A percentile compares a stretch with the other conserved stretches of the same genome.
Evolutionary conservation across 1,140 invertebrate genomes (phyloP).

Genomic region (Papilio helenus): DNA sequence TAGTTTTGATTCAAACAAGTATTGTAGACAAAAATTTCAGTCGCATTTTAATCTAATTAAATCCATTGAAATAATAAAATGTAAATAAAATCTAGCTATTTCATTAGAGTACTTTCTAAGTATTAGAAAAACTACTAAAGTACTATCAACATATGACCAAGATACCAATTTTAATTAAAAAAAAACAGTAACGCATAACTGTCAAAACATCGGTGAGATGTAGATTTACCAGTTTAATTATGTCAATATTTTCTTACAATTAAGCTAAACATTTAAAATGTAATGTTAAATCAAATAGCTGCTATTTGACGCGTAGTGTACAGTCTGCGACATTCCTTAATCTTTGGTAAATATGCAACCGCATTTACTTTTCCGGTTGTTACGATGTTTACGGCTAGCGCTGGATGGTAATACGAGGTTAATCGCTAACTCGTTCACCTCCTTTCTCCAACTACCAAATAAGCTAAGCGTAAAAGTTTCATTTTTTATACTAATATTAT

Average conservation of each 20-base stretch:
- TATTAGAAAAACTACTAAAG: too few relatives aligned
- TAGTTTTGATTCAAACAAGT: too few relatives aligned
- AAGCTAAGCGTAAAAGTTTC: neutral
- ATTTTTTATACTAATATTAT: neutral
- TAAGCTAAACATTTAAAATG: neutral
- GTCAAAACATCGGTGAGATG: too few relatives aligned
- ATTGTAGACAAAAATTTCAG: too few relatives aligned
- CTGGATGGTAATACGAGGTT: neutral
- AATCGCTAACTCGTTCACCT: neutral
- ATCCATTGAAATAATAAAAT: too few relatives aligned
- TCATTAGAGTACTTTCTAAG: too few relatives aligned
- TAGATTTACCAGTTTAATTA: too few relatives aligned
- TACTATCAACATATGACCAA: too few relatives aligned
- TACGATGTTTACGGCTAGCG: neutral
- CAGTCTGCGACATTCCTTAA: neutral
- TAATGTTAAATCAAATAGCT: neutral
- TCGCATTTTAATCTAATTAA: too few relatives aligned
- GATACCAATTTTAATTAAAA: too few relatives aligned
- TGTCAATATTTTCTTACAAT: neutral
- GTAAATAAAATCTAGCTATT: too few relatives aligned
- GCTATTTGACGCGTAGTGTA: neutral
- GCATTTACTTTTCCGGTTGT: constrained; percentile 10
- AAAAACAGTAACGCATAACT: too few relatives aligned
- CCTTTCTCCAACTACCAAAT: neutral
- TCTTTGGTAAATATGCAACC: neutral